These are phyloP conservation scores for Sicus ferrugineus DNA, from an alignment of 2,888 invertebrate genomes.

Conservation along the genomic window DNA sequence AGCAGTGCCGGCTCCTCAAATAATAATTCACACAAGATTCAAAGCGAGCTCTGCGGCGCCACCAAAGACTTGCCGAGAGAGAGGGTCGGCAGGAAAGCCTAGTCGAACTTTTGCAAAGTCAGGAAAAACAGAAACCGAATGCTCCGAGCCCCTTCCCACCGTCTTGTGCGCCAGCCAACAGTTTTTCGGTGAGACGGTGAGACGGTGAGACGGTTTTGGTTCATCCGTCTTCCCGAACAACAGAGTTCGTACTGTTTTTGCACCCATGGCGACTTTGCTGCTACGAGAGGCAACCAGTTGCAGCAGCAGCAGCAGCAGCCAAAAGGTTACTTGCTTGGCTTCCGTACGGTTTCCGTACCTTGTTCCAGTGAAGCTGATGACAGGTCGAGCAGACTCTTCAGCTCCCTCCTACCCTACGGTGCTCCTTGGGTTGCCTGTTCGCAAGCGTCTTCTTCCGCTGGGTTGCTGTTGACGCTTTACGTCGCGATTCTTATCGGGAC, in stretches of 20 bases:
- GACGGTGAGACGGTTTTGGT: too few relatives aligned
- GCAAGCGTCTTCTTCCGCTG: not conserved
- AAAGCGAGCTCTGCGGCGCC: not conserved
- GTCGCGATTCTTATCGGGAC: slow-evolving; percentile 61
- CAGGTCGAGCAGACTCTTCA: not conserved
- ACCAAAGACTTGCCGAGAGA: too few relatives aligned
- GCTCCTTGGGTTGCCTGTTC: not conserved
- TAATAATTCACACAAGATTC: slow-evolving; percentile 32
- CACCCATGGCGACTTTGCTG: not conserved
- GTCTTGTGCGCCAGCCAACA: too few relatives aligned
- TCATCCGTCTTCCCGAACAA: too few relatives aligned
- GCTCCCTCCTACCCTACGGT: not conserved
- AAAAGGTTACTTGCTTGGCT: slow-evolving; percentile 25
- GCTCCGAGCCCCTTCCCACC: not conserved
- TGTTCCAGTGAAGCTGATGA: not conserved
- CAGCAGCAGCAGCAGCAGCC: not conserved
- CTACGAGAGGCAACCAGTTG: not conserved
- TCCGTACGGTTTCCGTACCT: not conserved
- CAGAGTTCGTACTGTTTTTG: not conserved
- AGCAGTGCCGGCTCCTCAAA: slow-evolving; percentile 10
- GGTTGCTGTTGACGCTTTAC: slow-evolving; percentile 33
- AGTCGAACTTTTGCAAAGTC: not conserved
- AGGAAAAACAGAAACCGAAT: not conserved
- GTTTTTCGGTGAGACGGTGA: too few relatives aligned
- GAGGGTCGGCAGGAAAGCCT: not conserved